Evolutionary conservation across 1,140 invertebrate genomes (phyloP).

Genomic region (Linepithema humile): DNA sequence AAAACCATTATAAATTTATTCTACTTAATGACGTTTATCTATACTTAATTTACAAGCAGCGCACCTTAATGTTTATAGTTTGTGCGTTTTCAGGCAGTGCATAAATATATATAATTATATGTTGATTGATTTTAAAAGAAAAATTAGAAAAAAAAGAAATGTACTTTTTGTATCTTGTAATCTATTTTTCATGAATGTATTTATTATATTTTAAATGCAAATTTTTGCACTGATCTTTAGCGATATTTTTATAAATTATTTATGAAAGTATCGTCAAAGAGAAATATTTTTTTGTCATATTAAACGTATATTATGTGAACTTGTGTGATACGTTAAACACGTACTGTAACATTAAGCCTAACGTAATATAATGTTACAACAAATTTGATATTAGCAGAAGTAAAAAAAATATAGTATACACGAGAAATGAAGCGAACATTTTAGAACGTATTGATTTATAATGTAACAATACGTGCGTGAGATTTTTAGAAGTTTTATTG

Average conservation of each 20-base stretch:
- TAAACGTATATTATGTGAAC: background rate
- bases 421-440: background rate
- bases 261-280: background rate
- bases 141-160: background rate
- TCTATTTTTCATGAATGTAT: too few relatives aligned
- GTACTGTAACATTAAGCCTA: slow-evolving; percentile 39
- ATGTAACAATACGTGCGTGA: background rate
- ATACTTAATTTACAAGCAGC: background rate
- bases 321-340: background rate
- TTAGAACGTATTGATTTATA: slow-evolving; percentile 15
- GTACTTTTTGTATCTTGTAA: slow-evolving; percentile 5
- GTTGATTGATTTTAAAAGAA: background rate
- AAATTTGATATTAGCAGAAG: slow-evolving; percentile 20
- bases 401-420: slow-evolving; percentile 1
- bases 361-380: slow-evolving; percentile 26
- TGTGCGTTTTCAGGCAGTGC: background rate
- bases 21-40: slow-evolving; percentile 15
- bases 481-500: slow-evolving; percentile 52
- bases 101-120: background rate
- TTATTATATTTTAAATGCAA: slow-evolving; percentile 17
- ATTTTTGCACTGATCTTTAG: background rate
- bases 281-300: slow-evolving; percentile 4
- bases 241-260: too few relatives aligned
- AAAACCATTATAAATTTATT: slow-evolving; percentile 13
- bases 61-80: background rate